These are phyloP conservation scores for Slavum lentiscoides DNA, from an alignment of 2,888 invertebrate genomes.

Conservation along the genomic window DNA sequence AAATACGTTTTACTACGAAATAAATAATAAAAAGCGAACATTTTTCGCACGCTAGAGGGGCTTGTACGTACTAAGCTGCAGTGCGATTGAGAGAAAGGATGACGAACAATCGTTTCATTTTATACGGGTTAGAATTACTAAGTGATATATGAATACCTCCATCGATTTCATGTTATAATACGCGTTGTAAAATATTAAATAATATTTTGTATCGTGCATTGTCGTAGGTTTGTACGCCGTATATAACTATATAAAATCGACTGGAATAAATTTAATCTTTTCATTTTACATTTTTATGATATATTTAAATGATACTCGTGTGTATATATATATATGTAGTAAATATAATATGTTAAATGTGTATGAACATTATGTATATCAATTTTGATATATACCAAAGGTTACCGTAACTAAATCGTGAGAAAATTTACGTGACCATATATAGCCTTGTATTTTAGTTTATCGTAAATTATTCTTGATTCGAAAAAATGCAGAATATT, in stretches of 20 bases:
- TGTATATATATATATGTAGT: not conserved
- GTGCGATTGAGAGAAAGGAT: not conserved
- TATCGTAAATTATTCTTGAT: constrained; percentile 39
- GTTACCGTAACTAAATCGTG: constrained; percentile 36
- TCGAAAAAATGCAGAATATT: constrained; percentile 31
- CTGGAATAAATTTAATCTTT: not conserved
- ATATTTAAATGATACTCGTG: not conserved
- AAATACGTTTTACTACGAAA: not conserved
- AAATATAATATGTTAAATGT: not conserved
- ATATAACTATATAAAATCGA: not conserved
- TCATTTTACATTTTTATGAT: not conserved
- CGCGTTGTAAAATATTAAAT: too few species aligned
- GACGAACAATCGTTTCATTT: not conserved
- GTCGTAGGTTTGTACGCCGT: not conserved
- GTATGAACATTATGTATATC: not conserved
- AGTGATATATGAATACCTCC: too few species aligned
- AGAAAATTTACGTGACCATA: constrained; percentile 41
- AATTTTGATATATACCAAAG: constrained; percentile 22
- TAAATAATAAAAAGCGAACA: not conserved
- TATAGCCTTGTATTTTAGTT: constrained; percentile 42
- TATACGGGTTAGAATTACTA: too few species aligned
- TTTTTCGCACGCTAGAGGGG: not conserved
- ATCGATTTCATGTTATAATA: too few species aligned
- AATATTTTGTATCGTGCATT: not conserved
- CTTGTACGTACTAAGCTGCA: not conserved